Conservation (phyloP, 2,888 invertebrate species). For the Boloria selene region DNA sequence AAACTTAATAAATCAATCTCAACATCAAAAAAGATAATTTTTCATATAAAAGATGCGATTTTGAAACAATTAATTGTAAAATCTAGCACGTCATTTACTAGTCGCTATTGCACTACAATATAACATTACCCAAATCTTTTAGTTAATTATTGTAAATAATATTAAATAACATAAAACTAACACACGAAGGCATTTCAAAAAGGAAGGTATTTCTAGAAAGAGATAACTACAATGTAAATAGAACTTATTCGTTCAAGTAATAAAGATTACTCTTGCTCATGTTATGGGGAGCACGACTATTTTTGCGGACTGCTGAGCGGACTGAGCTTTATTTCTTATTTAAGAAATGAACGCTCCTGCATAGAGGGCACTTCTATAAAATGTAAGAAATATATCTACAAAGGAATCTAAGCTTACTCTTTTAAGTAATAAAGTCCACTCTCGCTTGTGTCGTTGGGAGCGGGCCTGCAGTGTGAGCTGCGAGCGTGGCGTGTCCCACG, state of each 20-base stretch:
- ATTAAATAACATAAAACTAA: too few species aligned
- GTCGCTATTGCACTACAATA: too few species aligned
- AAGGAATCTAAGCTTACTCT: slow-evolving; percentile 63
- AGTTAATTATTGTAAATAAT: too few species aligned
- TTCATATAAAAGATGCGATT: background rate
- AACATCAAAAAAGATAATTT: background rate
- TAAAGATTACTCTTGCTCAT: slow-evolving; percentile 89
- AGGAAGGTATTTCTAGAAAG: too few species aligned
- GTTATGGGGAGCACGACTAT: slow-evolving; percentile 92
- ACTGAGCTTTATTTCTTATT: too few species aligned
- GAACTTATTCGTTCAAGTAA: slow-evolving; percentile 79
- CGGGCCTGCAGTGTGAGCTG: slow-evolving; percentile 95
- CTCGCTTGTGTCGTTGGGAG: slow-evolving; percentile 92
- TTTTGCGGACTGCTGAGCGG: too few species aligned
- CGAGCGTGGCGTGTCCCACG: slow-evolving; percentile 95
- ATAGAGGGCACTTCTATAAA: too few species aligned
- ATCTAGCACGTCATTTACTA: too few species aligned
- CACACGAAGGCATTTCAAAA: too few species aligned
- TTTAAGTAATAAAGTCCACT: slow-evolving; percentile 83
- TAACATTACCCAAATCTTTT: too few species aligned
- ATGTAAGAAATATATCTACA: background rate
- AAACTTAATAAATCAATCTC: too few species aligned
- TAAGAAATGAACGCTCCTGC: too few species aligned
- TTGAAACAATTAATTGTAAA: background rate
- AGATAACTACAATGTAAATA: background rate